phyloP scores from a whole-genome alignment of 92 coral and sea anemone species.

The Porites evermanni region DNA sequence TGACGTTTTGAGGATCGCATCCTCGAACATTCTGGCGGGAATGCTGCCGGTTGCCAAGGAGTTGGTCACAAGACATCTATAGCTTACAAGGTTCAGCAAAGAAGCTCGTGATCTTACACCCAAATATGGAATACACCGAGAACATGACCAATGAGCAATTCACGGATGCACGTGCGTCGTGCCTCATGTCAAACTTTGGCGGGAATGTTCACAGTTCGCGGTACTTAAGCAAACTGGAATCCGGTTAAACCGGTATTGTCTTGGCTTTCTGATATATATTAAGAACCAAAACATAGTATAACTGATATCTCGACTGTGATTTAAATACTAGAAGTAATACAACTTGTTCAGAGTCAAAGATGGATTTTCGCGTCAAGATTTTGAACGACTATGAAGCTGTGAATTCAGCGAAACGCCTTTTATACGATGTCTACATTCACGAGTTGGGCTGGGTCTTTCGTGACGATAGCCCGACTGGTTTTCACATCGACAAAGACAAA shows the following conservation, averaged over 20 bases:
- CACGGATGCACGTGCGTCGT: conserved; percentile 17
- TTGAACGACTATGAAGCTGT: conserved; percentile 51
- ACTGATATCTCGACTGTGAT: not conserved
- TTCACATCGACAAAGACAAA: conserved; percentile 45
- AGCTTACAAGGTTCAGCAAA: not conserved
- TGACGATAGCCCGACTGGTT: conserved; percentile 61
- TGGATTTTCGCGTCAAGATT: conserved; percentile 57
- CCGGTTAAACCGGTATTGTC: conserved; percentile 24
- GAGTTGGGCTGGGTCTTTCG: conserved; percentile 63
- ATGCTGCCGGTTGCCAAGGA: conserved; percentile 11
- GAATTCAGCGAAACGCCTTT: conserved; percentile 59
- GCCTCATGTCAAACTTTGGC: not conserved
- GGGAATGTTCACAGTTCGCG: conserved; percentile 44
- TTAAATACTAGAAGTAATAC: not conserved
- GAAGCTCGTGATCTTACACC: conserved; percentile 15
- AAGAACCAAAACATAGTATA: not conserved
- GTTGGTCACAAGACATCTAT: conserved; percentile 7
- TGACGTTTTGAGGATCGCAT: not conserved
- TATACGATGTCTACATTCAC: conserved; percentile 53
- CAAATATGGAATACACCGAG: conserved; percentile 10
- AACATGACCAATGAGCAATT: conserved; percentile 25
- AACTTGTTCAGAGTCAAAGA: not conserved
- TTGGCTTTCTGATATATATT: not conserved
- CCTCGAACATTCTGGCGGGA: conserved; percentile 33
- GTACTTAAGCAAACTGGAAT: not conserved